Evolutionary conservation across 1,140 invertebrate genomes (phyloP), one percentile per base, ranked within the genome.

Genomic region (Drosophila rhopaloa): DNA sequence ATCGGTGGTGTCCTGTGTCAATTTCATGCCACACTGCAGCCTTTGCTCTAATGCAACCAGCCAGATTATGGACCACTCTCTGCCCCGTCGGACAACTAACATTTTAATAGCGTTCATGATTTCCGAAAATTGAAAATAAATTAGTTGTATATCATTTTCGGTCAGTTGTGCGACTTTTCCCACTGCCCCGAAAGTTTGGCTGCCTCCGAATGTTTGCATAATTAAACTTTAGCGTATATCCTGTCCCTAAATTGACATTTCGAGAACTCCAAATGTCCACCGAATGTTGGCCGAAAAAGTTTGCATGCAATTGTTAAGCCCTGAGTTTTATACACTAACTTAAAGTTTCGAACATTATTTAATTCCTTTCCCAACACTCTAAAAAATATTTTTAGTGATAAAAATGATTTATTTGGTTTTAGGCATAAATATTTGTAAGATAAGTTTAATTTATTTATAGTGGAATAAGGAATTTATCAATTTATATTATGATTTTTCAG

Each of bases 61-160:
- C 58, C 76, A 71, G 72, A 83, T 67, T 72, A 79, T 57, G 50
- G 29, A 46, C 55, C 60, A 53, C 38, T 35, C 62, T 1, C n/a
- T 27, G 11, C 16, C 19, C 44, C 32, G 38, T 54, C 56, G 55
- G 46, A 58, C 76, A 63, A 89, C 79, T 89, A 83, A 72, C 75
- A 79, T 88, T 88, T 88, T 88, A 88, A 88, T 89, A 89, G 84
- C 76, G 80, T 84, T 80, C 83, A 89, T 89, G 84, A 88, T 88
- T 77, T 89, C 76, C 84, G 72, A 88, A 88, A 88, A 88, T 89
- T 88, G 83, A 89, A 88, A 88, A 88, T 88, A 89, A 88, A 88
- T 88, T 83, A 88, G 84, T 86, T 86, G 83, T 86, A 88, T 88
- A 86, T 86, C 79, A 86, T 86, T 80, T 88, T 70, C 67, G 76